These are phyloP conservation scores for Megastigmus dorsalis DNA, from an alignment of 2,888 invertebrate species.

Conservation along the genomic window DNA sequence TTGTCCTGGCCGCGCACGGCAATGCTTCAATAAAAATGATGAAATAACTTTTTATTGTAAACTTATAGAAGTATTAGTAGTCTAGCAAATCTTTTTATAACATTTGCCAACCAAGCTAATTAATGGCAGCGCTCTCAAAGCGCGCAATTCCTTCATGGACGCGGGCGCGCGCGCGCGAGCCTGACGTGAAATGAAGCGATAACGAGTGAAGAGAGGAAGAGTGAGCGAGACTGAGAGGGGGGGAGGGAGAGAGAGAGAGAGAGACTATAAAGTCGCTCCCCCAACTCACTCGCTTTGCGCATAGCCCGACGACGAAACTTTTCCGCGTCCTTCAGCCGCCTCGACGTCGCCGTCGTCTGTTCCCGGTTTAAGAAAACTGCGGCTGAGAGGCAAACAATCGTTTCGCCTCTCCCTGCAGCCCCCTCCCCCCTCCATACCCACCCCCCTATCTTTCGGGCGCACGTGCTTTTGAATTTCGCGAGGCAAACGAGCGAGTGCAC, in stretches of 20 bases:
- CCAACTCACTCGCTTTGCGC: no score
- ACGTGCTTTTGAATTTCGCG: constrained; percentile 44
- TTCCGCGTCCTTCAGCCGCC: constrained; percentile 22
- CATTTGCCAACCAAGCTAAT: constrained; percentile 26
- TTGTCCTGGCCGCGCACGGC: background rate
- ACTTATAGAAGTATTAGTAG: no score
- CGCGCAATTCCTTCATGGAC: background rate
- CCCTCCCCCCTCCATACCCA: background rate
- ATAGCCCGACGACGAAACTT: constrained; percentile 28
- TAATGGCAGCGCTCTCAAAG: constrained; percentile 20
- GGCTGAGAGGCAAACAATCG: constrained; percentile 38
- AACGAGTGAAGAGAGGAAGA: constrained; percentile 15
- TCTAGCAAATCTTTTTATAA: constrained; percentile 26
- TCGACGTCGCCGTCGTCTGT: background rate
- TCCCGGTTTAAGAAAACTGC: constrained; percentile 25
- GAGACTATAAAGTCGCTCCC: background rate
- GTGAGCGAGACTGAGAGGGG: no score
- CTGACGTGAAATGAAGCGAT: constrained; percentile 37
- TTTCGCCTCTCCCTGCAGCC: background rate
- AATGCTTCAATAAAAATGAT: background rate
- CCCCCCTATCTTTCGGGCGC: constrained; percentile 16
- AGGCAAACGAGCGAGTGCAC: constrained; percentile 32
- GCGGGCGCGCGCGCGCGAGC: background rate
- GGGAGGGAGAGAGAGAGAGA: background rate
- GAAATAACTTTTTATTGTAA: no score